Percentiles rank a stretch among this genome's conserved stretches.
Conservation (phyloP, 1,140 invertebrate species). For the Colletes gigas region DNA sequence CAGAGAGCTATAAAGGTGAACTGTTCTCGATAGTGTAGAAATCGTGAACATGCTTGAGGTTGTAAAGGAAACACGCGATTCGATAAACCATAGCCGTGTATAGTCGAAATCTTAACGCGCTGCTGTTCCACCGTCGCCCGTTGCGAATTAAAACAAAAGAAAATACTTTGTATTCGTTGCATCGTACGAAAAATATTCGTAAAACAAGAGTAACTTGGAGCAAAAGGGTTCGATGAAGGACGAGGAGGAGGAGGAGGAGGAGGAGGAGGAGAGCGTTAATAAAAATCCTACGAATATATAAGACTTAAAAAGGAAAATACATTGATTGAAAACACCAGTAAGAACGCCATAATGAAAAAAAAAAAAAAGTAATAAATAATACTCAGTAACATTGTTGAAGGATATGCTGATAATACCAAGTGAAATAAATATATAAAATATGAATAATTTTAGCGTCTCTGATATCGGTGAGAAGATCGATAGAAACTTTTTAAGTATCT, state of each 20-base stretch:
- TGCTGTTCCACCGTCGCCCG: conserved; percentile 19
- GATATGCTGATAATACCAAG: conserved; percentile 45
- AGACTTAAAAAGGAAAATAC: conserved; percentile 10
- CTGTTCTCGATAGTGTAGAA: neutral
- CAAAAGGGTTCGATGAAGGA: no score
- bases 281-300: conserved; percentile 1
- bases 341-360: conserved; percentile 1
- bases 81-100: conserved; percentile 9
- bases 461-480: neutral
- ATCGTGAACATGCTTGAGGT: conserved; percentile 22
- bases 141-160: conserved; percentile 17
- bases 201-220: neutral
- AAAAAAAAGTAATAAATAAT: conserved; percentile 29
- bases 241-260: neutral
- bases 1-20: neutral
- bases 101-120: conserved; percentile 24
- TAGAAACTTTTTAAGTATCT: conserved; percentile 18
- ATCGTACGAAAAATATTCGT: conserved; percentile 4
- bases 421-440: conserved; percentile 48
- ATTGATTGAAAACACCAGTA: conserved; percentile 19
- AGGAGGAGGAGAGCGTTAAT: neutral
- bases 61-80: conserved; percentile 14
- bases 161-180: conserved; percentile 1
- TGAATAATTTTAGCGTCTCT: conserved; percentile 41
- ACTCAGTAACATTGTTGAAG: conserved; percentile 47